Conservation (phyloP, 2,888 invertebrate species). For the Drosophila hamatofila region DNA sequence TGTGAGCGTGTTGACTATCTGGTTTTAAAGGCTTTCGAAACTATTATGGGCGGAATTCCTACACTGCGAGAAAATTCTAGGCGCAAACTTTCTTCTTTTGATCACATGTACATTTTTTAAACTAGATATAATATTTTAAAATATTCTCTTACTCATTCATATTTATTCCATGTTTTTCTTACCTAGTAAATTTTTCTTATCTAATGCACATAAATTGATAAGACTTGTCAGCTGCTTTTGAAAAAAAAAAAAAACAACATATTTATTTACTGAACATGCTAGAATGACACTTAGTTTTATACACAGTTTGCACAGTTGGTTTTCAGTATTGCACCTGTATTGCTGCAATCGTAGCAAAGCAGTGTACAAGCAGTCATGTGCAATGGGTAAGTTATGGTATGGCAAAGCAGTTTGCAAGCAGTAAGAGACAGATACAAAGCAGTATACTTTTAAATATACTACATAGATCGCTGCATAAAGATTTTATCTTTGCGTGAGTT, state of each 20-base stretch:
- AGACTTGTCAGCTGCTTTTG: neutral
- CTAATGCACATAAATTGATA: neutral
- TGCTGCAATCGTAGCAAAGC: conserved; percentile 19
- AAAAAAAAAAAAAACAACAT: neutral
- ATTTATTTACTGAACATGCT: neutral
- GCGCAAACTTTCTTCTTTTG: too few species aligned
- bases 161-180: neutral
- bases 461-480: neutral
- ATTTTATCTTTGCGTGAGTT: neutral
- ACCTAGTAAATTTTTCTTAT: neutral
- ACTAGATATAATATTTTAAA: too few species aligned
- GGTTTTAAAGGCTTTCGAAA: conserved; percentile 11
- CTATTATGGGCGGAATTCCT: conserved; percentile 12
- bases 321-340: conserved; percentile 5
- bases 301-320: conserved; percentile 17
- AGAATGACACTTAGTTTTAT: neutral
- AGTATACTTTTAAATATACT: neutral
- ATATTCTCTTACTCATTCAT: neutral
- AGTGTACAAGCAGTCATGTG: conserved; percentile 32
- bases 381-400: too few species aligned
- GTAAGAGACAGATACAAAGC: neutral
- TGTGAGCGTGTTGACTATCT: conserved; percentile 6
- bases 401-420: conserved; percentile 8
- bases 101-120: too few species aligned
- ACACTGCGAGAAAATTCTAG: conserved; percentile 12